Conservation (phyloP, 2,113 vertebrate species). For the Erinaceus europaeus region DNA sequence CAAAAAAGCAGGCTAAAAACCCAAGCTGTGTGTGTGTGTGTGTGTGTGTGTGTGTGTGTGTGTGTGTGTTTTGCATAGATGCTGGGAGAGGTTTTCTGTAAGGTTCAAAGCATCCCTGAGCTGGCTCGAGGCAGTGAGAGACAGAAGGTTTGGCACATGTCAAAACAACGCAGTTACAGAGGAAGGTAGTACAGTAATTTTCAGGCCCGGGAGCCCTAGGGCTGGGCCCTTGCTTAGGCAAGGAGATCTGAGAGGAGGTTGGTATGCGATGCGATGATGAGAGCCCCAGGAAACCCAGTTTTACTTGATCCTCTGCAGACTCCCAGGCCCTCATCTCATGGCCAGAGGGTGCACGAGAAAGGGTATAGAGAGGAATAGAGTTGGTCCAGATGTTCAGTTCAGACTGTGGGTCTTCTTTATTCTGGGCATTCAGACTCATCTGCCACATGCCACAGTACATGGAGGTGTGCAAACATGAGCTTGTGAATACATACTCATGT, state of each 20-base stretch:
- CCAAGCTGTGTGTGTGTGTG: neutral
- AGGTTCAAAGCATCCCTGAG: neutral
- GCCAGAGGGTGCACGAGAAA: neutral
- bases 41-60: no score
- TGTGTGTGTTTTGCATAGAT: neutral
- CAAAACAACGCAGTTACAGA: neutral
- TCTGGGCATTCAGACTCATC: neutral
- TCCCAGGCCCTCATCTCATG: neutral
- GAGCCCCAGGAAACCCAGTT: neutral
- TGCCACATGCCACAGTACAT: neutral
- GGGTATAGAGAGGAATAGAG: neutral
- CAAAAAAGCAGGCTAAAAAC: neutral
- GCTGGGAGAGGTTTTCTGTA: slow-evolving; percentile 5
- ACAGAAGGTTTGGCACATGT: slow-evolving; percentile 40
- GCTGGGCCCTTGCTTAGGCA: slow-evolving; percentile 24
- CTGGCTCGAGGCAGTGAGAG: neutral
- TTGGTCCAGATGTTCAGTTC: no score
- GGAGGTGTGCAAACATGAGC: neutral
- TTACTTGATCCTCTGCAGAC: neutral
- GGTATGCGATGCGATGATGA: neutral
- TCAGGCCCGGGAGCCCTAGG: neutral
- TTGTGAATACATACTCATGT: neutral
- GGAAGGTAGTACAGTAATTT: neutral
- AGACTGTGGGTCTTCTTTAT: neutral
- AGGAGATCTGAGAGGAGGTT: slow-evolving; percentile 36